phyloP scores from a whole-genome alignment of 1,140 invertebrate genomes.

The Sycophaga agraensis region DNA sequence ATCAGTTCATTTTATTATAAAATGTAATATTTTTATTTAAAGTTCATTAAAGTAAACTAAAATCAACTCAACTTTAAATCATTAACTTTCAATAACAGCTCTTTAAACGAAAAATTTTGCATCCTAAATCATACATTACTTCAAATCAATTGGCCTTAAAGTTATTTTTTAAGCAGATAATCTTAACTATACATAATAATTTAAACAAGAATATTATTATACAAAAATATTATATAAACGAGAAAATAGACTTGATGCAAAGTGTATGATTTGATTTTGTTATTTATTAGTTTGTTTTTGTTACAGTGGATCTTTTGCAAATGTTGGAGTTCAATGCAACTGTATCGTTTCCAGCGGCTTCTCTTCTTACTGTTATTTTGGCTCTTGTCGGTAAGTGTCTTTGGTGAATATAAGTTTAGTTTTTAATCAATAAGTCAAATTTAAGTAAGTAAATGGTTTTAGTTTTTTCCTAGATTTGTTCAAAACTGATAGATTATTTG shows the following conservation, averaged over 20 bases:
- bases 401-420: not conserved
- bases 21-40: too few relatives aligned
- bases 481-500: too few relatives aligned
- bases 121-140: too few relatives aligned
- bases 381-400: conserved; percentile 90
- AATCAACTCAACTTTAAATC: too few relatives aligned
- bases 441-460: not conserved
- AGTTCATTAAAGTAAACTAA: too few relatives aligned
- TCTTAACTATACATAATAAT: too few relatives aligned
- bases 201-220: not conserved
- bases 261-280: not conserved
- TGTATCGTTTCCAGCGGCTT: conserved; percentile 92
- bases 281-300: conserved; percentile 46
- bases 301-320: conserved; percentile 92
- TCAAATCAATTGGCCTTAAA: too few relatives aligned
- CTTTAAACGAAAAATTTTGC: too few relatives aligned
- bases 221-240: not conserved
- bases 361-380: conserved; percentile 93
- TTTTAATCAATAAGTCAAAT: not conserved
- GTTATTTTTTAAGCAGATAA: too few relatives aligned
- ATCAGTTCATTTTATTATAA: too few relatives aligned
- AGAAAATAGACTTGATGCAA: not conserved
- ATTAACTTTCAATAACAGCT: too few relatives aligned
- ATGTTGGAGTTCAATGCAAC: conserved; percentile 95
- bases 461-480: not conserved